These are phyloP conservation scores for Diadegma fenestrale DNA, from an alignment of 2,888 invertebrate species.

Conservation along the genomic window DNA sequence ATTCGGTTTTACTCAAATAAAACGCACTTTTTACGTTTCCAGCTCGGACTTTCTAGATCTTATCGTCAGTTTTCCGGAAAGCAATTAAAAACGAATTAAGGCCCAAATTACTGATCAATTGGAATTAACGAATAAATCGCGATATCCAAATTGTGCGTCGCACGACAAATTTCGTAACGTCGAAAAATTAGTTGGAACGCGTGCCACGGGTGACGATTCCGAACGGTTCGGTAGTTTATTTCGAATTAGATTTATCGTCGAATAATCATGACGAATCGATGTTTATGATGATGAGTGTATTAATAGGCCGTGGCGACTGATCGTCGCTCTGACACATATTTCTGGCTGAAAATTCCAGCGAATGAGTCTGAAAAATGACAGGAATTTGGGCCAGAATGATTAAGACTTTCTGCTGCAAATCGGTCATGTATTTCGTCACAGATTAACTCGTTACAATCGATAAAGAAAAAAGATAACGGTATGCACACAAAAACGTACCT, in stretches of 20 bases:
- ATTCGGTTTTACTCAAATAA: not conserved
- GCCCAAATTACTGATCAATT: not conserved
- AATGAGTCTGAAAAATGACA: not conserved
- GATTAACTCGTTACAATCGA: constrained; percentile 78
- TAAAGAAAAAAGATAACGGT: constrained; percentile 74
- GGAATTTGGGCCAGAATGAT: not conserved
- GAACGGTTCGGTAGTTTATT: not conserved
- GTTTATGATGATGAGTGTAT: not conserved
- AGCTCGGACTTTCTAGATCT: not conserved
- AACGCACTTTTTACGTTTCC: not conserved
- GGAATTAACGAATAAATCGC: too few relatives aligned
- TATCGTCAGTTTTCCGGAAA: not conserved
- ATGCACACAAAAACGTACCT: constrained; percentile 74
- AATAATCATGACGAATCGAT: not conserved
- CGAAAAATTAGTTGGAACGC: not conserved
- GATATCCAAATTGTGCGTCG: not conserved
- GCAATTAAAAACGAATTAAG: not conserved
- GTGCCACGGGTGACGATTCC: too few relatives aligned
- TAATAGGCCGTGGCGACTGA: not conserved
- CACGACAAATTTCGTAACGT: not conserved
- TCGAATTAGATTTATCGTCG: not conserved
- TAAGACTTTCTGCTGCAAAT: constrained; percentile 73
- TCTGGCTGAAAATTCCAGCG: not conserved
- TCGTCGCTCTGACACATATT: not conserved
- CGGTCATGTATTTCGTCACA: constrained; percentile 79